phyloP scores from a whole-genome alignment of 2,113 vertebrate species.

The Spermophilus dauricus region DNA sequence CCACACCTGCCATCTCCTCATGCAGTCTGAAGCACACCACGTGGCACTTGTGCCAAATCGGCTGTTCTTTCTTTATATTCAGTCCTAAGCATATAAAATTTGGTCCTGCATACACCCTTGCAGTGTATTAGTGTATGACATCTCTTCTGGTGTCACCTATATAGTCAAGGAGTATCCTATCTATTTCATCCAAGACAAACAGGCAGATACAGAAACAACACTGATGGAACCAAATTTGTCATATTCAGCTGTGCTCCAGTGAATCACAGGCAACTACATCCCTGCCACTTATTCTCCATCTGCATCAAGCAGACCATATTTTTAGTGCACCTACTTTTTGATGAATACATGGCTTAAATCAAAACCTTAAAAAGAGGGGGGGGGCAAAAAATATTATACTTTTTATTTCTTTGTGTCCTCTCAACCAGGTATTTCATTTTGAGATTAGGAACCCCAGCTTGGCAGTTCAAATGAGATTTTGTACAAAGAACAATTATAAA shows the following conservation, averaged over 20 bases:
- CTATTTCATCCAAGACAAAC: background rate
- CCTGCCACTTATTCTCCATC: background rate
- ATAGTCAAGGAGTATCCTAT: background rate
- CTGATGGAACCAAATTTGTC: background rate
- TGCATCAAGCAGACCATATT: background rate
- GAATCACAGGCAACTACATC: background rate
- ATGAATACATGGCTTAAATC: background rate
- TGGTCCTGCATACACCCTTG: background rate
- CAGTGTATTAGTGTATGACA: background rate
- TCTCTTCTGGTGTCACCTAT: background rate
- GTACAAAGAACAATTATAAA: background rate
- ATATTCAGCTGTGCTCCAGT: background rate
- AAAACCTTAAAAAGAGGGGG: background rate
- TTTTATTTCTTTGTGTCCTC: background rate
- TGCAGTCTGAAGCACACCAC: background rate
- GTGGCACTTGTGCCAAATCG: background rate
- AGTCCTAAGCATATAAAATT: background rate
- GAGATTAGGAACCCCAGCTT: background rate
- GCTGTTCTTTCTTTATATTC: background rate
- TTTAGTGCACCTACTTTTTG: background rate
- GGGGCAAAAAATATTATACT: background rate
- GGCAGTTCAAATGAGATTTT: slow-evolving; percentile 33
- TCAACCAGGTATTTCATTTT: background rate
- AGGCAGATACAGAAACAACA: background rate
- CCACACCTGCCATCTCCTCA: background rate